A percentile compares a stretch with the other conserved stretches of the same genome.
These are phyloP conservation scores for Pollachius pollachius DNA, from an alignment of 2,113 vertebrate species.

Conservation along the genomic window DNA sequence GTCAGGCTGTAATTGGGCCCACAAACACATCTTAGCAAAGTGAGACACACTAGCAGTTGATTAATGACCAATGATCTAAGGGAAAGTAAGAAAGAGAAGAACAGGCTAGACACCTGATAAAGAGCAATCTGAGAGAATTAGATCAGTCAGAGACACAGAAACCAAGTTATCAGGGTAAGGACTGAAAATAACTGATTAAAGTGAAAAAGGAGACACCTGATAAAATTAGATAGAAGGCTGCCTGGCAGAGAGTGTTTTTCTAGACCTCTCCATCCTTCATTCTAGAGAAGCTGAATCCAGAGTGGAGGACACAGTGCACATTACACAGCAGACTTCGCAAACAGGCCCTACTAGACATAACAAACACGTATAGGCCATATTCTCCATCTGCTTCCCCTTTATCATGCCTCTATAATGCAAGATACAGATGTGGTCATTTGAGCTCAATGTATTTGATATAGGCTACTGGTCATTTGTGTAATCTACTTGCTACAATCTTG, in stretches of 20 bases:
- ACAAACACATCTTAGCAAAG: too few species aligned
- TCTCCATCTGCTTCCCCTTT: too few species aligned
- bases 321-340: too few species aligned
- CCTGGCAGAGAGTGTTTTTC: conserved; percentile 23
- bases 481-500: too few species aligned
- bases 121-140: conserved; percentile 32
- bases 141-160: conserved; percentile 16
- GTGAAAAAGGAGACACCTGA: conserved; percentile 41
- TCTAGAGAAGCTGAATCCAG: not conserved
- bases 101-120: conserved; percentile 14
- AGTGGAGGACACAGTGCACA: not conserved
- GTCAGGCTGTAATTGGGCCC: too few species aligned
- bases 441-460: too few species aligned
- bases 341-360: too few species aligned
- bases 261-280: too few species aligned
- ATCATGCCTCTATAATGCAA: too few species aligned
- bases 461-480: too few species aligned
- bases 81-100: conserved; percentile 9
- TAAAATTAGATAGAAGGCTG: conserved; percentile 31
- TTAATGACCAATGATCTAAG: conserved; percentile 10
- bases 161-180: conserved; percentile 35
- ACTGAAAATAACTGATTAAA: conserved; percentile 31
- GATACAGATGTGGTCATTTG: too few species aligned
- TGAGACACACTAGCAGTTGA: not conserved
- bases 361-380: too few species aligned